Evolutionary conservation across 1,140 invertebrate species (phyloP).

Genomic region (Papilio polytes): DNA sequence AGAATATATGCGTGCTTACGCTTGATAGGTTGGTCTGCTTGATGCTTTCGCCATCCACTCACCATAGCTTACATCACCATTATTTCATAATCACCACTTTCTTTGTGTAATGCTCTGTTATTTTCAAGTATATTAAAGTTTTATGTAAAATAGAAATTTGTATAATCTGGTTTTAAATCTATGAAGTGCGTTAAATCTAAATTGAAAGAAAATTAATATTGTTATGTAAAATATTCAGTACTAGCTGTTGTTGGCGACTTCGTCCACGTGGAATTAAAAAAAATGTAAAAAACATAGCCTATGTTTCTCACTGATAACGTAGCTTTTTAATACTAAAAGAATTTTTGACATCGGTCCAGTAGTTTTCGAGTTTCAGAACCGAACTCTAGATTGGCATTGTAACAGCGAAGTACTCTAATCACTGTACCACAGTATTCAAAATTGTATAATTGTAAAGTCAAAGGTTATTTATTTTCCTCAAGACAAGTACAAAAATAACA

Average conservation of each 20-base stretch:
- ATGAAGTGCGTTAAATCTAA: too few relatives aligned
- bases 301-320: too few relatives aligned
- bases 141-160: too few relatives aligned
- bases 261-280: too few relatives aligned
- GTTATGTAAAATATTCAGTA: too few relatives aligned
- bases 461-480: constrained; percentile 16
- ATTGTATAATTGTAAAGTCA: not conserved
- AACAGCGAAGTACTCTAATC: not conserved
- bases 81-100: not conserved
- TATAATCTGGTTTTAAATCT: too few relatives aligned
- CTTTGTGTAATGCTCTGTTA: not conserved
- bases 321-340: too few relatives aligned
- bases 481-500: not conserved
- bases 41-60: not conserved
- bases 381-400: not conserved
- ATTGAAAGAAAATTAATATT: too few relatives aligned
- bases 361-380: not conserved
- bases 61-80: not conserved
- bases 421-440: not conserved
- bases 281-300: too few relatives aligned
- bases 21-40: constrained; percentile 68
- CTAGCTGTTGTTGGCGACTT: too few relatives aligned
- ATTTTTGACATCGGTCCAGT: too few relatives aligned
- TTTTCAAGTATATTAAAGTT: too few relatives aligned
- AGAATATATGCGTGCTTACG: constrained; percentile 62